These are phyloP conservation scores for Halesus radiatus DNA, from an alignment of 1,140 invertebrate species.

Conservation along the genomic window DNA sequence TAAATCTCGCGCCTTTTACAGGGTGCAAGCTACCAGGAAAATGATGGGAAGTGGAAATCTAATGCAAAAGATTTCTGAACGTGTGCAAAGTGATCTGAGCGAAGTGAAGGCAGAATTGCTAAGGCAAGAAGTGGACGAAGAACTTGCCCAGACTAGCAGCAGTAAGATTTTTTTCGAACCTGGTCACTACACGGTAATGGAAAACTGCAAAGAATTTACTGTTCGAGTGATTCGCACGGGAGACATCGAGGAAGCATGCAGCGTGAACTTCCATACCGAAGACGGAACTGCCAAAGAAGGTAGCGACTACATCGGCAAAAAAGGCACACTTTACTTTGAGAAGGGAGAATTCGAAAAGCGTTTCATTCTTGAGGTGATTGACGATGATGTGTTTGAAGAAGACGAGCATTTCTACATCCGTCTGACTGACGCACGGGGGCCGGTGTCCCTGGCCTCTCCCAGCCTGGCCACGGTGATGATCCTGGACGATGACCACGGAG, in stretches of 20 bases:
- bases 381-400: constrained; percentile 99
- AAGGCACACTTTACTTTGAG: constrained; percentile 89
- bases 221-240: constrained; percentile 89
- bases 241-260: constrained; percentile 81
- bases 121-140: constrained; percentile 74
- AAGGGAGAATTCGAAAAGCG: constrained; percentile 89
- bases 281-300: constrained; percentile 97
- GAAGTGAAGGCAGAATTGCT: constrained; percentile 83
- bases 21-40: constrained; percentile 96
- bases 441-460: constrained; percentile 82
- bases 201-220: constrained; percentile 95
- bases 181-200: constrained; percentile 97
- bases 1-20: constrained; percentile 97
- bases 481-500: constrained; percentile 98
- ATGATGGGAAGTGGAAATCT: constrained; percentile 96
- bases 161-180: constrained; percentile 93
- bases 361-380: constrained; percentile 91
- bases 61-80: constrained; percentile 88
- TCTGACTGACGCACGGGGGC: constrained; percentile 74
- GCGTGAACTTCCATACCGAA: constrained; percentile 95
- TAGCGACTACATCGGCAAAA: constrained; percentile 91
- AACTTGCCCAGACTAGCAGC: constrained; percentile 76
- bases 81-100: constrained; percentile 85
- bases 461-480: constrained; percentile 97
- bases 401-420: constrained; percentile 98